Conservation (phyloP, 2,113 vertebrate species). For the Danionella cerebrum region DNA sequence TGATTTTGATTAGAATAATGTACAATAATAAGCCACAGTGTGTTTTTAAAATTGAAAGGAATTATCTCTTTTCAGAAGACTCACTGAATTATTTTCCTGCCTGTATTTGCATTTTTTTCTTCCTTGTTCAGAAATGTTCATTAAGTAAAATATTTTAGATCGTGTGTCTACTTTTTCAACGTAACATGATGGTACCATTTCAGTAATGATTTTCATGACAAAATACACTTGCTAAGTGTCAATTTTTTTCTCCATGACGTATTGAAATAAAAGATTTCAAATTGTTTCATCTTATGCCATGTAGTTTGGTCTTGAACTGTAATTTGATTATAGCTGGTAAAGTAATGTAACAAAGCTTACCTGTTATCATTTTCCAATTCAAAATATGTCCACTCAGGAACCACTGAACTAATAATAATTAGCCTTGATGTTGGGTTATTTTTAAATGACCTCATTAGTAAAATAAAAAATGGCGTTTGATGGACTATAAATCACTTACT, state of each 20-base stretch:
- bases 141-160: constrained; percentile 12
- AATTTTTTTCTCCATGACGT: not conserved
- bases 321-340: too few species aligned
- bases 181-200: constrained; percentile 29
- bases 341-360: too few species aligned
- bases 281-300: not conserved
- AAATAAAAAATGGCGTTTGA: too few species aligned
- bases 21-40: not conserved
- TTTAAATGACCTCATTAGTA: too few species aligned
- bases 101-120: not conserved
- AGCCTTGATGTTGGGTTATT: too few species aligned
- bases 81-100: constrained; percentile 17
- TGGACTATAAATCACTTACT: too few species aligned
- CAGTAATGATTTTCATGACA: constrained; percentile 2
- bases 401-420: too few species aligned
- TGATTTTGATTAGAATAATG: not conserved
- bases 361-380: too few species aligned
- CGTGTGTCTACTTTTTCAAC: constrained; percentile 27
- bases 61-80: not conserved
- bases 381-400: too few species aligned
- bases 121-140: constrained; percentile 3
- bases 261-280: not conserved
- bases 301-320: not conserved
- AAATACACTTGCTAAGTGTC: not conserved
- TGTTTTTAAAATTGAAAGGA: constrained; percentile 31